Conservation (phyloP, 2,113 vertebrate species). For the Neodon shergylaensis region DNA sequence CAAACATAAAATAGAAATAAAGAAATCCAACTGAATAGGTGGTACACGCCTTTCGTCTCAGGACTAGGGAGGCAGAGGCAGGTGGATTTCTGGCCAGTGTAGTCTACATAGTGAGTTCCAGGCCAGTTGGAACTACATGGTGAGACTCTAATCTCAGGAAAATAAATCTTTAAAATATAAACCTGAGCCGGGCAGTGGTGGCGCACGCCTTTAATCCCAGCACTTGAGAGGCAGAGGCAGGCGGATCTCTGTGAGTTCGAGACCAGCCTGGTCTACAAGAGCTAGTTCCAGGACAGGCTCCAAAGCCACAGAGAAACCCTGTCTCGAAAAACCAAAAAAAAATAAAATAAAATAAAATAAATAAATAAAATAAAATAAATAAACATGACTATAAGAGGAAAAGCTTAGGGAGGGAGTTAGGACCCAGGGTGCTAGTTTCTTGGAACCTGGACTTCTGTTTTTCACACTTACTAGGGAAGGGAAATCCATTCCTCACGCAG, state of each 20-base stretch:
- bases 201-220: too few relatives aligned
- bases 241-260: too few relatives aligned
- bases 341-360: too few relatives aligned
- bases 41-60: not conserved
- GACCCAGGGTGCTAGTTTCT: not conserved
- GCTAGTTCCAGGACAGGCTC: too few relatives aligned
- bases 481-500: accelerated
- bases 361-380: not conserved
- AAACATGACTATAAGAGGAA: not conserved
- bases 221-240: too few relatives aligned
- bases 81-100: not conserved
- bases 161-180: not conserved
- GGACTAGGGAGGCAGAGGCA: not conserved
- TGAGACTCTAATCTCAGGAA: not conserved
- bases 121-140: not conserved
- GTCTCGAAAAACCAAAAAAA: too few relatives aligned
- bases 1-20: not conserved
- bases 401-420: not conserved
- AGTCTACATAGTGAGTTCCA: not conserved
- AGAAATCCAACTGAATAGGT: not conserved
- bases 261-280: too few relatives aligned
- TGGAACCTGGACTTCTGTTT: not conserved
- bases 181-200: not conserved
- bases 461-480: accelerated
- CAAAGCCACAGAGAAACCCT: too few relatives aligned